phyloP scores from a whole-genome alignment of 2,888 invertebrate genomes.

The Drosophila kuntzei region DNA sequence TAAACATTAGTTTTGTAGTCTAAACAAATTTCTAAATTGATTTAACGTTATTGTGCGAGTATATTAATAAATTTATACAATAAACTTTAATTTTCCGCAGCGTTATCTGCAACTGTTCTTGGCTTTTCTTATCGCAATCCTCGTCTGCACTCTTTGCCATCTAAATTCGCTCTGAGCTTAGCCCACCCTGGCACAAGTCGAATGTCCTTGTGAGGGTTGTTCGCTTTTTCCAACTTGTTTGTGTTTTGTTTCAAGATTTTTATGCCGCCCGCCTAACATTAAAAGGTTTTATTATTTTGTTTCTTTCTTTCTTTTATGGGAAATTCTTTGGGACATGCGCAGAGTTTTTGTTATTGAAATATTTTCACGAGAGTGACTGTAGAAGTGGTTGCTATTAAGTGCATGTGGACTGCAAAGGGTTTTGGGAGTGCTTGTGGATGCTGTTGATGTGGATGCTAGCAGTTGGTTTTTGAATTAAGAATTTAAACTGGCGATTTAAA shows the following conservation, averaged over 20 bases:
- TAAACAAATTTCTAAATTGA: neutral
- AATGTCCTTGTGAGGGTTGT: conserved; percentile 74
- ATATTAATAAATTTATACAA: neutral
- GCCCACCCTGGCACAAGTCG: conserved; percentile 60
- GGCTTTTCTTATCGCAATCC: conserved; percentile 32
- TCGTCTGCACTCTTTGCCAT: conserved; percentile 57
- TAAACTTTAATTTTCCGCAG: conserved; percentile 5
- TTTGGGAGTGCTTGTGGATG: conserved; percentile 18
- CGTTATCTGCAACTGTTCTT: conserved; percentile 32
- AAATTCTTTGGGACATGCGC: conserved; percentile 75
- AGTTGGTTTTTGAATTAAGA: no score
- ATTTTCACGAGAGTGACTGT: conserved; percentile 4
- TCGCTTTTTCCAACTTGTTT: conserved; percentile 50
- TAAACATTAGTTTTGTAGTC: neutral
- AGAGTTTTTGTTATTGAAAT: conserved; percentile 71
- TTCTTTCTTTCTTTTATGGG: conserved; percentile 47
- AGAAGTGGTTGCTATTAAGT: conserved; percentile 27
- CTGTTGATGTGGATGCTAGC: conserved; percentile 17
- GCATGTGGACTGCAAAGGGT: conserved; percentile 18
- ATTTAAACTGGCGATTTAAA: no score
- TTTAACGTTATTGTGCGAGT: neutral
- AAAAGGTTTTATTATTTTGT: conserved; percentile 20
- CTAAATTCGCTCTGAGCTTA: conserved; percentile 51
- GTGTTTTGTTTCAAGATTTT: conserved; percentile 63
- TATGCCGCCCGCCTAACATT: conserved; percentile 40